Evolutionary conservation across 2,888 invertebrate genomes (phyloP), one percentile per base, ranked within the genome.

Genomic region (Tetranychus piercei): DNA sequence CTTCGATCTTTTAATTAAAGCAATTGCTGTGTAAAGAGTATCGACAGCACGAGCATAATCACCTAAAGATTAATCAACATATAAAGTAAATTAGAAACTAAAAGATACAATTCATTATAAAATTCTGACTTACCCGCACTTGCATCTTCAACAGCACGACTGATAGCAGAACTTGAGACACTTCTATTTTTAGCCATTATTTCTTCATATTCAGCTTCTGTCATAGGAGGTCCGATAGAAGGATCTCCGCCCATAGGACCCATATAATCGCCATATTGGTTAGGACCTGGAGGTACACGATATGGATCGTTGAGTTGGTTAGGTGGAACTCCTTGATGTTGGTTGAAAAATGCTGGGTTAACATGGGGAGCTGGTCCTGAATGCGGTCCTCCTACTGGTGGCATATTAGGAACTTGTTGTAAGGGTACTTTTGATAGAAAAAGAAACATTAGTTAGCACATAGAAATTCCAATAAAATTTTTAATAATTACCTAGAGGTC

Each of bases 11-110:
- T 96, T 96, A 79, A 99, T 99, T 75, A 99, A 86, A 9, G 96
- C 95, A 80, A 99, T 96, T 8, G 99, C 99, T 0, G 99, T 99
- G 76, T 96, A 94, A 78, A 99, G 86, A 4, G 99, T 99, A 85
- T 99, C 97, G 78, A 99, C 95, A 73, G 99, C 99, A 83, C 94
- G 94, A 1, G 94, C 93, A 84, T 92, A 95, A 84, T 99, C 97
- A 11, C 96, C 87, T 85, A 80, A 73, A 74, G 7, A 66, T 20
- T n/a, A 55, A 15, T 76, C 44, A 18, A 43, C 9, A 15, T 15
- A 3, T 22, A 69, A 23, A 69, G 18, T 69, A 11, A 22, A 18
- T n/a, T 69, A n/a, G 64, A 67, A 20, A 73, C 22, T 73, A 8
- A 45, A 23, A 55, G 15, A 55, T 23, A 18, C 66, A 69, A 15